These are phyloP conservation scores for Tetheella fluctuosa DNA, from an alignment of 2,888 invertebrate genomes.

Conservation along the genomic window DNA sequence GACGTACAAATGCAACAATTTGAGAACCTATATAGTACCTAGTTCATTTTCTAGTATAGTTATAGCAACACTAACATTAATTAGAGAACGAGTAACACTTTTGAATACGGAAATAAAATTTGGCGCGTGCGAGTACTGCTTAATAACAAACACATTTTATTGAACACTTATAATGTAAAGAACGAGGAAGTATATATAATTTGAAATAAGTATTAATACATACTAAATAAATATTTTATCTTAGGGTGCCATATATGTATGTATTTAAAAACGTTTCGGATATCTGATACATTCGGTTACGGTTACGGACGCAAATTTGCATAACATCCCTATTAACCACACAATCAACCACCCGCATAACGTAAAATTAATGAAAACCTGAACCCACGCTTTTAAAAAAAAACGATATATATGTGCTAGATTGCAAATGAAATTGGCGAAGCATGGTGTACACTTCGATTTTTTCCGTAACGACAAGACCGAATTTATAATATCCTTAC, in stretches of 20 bases:
- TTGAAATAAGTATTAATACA: background rate
- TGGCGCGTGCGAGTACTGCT: background rate
- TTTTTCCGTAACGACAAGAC: too few species aligned
- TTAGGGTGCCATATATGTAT: background rate
- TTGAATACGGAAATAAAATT: background rate
- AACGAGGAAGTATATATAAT: background rate
- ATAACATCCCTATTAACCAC: background rate
- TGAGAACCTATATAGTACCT: too few species aligned
- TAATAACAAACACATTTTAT: background rate
- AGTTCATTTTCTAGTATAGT: too few species aligned
- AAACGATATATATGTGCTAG: background rate
- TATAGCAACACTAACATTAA: too few species aligned
- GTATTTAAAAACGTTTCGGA: background rate
- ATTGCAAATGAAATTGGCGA: background rate
- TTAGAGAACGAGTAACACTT: background rate
- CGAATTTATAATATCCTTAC: too few species aligned
- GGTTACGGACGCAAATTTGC: conserved; percentile 2
- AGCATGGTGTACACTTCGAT: background rate
- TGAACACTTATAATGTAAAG: background rate
- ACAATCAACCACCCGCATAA: background rate
- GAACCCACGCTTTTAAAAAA: background rate
- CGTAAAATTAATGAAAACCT: conserved; percentile 7
- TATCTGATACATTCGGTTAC: background rate
- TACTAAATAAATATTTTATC: background rate
- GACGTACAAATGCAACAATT: too few species aligned